Evolutionary conservation across 2,888 invertebrate species (phyloP), one percentile per base, ranked within the genome.

Genomic region (Mayetiola destructor): DNA sequence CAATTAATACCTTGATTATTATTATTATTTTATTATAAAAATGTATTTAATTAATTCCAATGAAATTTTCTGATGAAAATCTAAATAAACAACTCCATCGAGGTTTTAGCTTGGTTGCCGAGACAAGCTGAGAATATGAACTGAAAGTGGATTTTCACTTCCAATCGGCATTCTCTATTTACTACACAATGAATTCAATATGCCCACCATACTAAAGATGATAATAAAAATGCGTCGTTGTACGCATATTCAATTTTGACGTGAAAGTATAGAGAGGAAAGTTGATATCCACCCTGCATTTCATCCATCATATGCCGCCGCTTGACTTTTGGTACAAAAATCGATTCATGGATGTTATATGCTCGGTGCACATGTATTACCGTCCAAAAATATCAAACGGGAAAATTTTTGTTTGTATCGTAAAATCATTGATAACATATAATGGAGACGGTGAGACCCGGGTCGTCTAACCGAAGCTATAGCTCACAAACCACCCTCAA

Each of bases 211-310:
- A 52, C 40, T 40, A 10, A 9, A 40, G 18, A 27, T 9, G 10
- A 9, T 18, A 23, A 30, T 32, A 32, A n/a, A n/a, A 12, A 48
- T 48, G 48, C 27, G 23, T 27, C 48, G 48, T 27, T 48, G 48
- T 48, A 48, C 48, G 48, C 48, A 48, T 48, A 48, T 48, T 48
- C 48, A n/a, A 48, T 48, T 48, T n/a, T 48, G 48, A 48, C 48
- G 48, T 27, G 48, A 2, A n/a, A n/a, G 20, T 16, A 53, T 53
- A 29, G 20, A 53, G 18, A 53, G 32, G 32, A 48, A 48, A 48
- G n/a, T n/a, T n/a, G n/a, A n/a, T n/a, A 48, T 48, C 48, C 48
- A 48, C 48, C 48, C 27, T 27, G 27, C 29, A n/a, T n/a, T n/a
- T n/a, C n/a, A n/a, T n/a, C n/a, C n/a, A n/a, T n/a, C n/a, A n/a